Percentiles rank a stretch among this genome's conserved stretches.
Evolutionary conservation across 1,140 invertebrate genomes (phyloP).

Genomic region (Pygmarrhopalites habei): DNA sequence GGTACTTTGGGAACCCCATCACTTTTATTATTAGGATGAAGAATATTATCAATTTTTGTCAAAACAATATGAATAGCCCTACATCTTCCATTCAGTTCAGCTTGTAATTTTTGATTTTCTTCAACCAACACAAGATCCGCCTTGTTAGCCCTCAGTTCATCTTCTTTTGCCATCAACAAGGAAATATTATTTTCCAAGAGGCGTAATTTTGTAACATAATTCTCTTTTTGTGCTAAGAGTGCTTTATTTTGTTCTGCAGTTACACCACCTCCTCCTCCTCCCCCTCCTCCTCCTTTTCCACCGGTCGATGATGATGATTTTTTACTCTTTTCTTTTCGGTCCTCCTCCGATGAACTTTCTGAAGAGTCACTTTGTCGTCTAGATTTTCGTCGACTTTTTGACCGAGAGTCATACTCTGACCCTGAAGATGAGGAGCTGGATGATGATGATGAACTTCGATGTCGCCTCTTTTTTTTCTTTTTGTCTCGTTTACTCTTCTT

Average conservation of each 20-base stretch:
- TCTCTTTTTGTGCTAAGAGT: conserved; percentile 16
- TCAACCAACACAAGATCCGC: conserved; percentile 24
- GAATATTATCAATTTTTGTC: conserved; percentile 34
- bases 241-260: conserved; percentile 22
- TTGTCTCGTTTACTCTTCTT: conserved; percentile 33
- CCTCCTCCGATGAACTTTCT: conserved; percentile 31
- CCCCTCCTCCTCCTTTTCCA: neutral
- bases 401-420: neutral
- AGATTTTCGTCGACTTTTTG: conserved; percentile 8
- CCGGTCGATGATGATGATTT: neutral
- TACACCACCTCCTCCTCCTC: neutral
- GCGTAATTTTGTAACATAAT: conserved; percentile 21
- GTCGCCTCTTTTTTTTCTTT: conserved; percentile 30
- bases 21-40: conserved; percentile 2
- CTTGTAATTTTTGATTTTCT: conserved; percentile 35
- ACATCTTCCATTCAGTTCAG: conserved; percentile 29
- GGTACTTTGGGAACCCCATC: neutral
- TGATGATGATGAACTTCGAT: conserved; percentile 30
- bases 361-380: conserved; percentile 13
- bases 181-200: conserved; percentile 27
- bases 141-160: conserved; percentile 12
- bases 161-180: conserved; percentile 19
- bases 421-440: conserved; percentile 11
- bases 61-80: conserved; percentile 36
- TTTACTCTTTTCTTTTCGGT: conserved; percentile 9